Base-by-base conservation (phyloP, 2,888 invertebrate species). In the Drosophila merina region DNA sequence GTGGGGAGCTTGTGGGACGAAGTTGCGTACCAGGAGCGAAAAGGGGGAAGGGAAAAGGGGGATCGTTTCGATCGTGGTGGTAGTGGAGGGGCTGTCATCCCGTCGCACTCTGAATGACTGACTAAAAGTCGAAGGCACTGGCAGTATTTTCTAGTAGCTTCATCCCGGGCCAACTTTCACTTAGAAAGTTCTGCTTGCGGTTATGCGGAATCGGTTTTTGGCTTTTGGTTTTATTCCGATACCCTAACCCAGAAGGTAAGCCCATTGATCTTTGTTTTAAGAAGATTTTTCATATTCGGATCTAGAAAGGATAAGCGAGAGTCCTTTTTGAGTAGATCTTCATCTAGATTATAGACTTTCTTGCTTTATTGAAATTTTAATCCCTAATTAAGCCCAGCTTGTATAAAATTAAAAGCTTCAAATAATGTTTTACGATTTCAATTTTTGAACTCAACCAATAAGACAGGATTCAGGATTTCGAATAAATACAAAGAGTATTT, bases 151-250 rank as follows among this genome's bases (percentile, higher is more conserved):
- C 88, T 86, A 84, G 88, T 81, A 78, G 76, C 85, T 79, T 71
- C 69, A 77, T 73, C 70, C 56, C 72, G 59, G 59, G 59, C 68
- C 54, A 73, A 90, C 90, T 90, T 90, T 90, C 90, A 90, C 90
- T 90, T 90, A 90, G 90, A 90, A 90, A 90, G 90, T 90, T 90
- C 90, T 90, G 89, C 89, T 89, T 81, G 86, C 82, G 81, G 85
- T 88, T 78, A 76, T 76, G 59, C 63, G 62, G 51, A 51, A 72
- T 68, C 69, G 72, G 40, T 57, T 74, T 70, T 72, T 70, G 63
- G 73, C 8, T 49, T n/a, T 31, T 48, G 26, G 49, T 67, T 67
- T 72, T 62, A 55, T 63, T 58, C 69, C 68, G 63, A 75, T 63
- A 63, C 62, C 44, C 62, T 63, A 44, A 28, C 25, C 12, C n/a